Evolutionary conservation across 2,113 vertebrate species (phyloP), one percentile per base, ranked within the genome.

Genomic region (Crypturellus undulatus): DNA sequence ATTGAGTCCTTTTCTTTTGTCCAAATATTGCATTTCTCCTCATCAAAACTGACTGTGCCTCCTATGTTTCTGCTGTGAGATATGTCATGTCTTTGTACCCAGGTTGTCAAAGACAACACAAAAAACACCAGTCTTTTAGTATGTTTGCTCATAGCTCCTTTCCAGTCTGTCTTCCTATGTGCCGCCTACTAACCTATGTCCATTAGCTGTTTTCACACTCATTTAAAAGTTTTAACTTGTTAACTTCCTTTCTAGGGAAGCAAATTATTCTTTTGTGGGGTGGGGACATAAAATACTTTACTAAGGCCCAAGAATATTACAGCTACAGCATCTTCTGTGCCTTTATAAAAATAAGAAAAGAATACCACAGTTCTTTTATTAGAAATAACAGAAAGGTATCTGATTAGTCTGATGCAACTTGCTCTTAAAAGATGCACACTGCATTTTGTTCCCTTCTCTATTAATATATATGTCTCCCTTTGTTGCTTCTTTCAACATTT

Each of bases 11-110:
- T 81, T 43, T 76, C 19, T 47, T 43, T 47, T 47, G 42, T 24
- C 4, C 16, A 0, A 0, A 2, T 8, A 49, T 81, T 45, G 6
- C 14, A 56, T 87, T 79, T 87, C 12, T 42, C 52, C 69, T 21
- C 28, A 62, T 58, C n/a, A n/a, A 12, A 42, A 79, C 34, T 56
- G 70, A 49, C 26, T 67, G 21, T 62, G 34, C 59, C n/a, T 62
- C 59, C 59, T 15, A 36, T 34, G 30, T 36, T 90, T 40, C 64
- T 94, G 69, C 5, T 8, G 6, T 70, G 64, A 73, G 13, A 25
- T 42, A 40, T 6, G 30, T 30, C 51, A 51, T 34, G 15, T 58
- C 3, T 86, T 86, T 30, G 38, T 59, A 60, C 16, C 32, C 9
- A 78, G 26, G 30, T 40, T 76, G 42, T 58, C 62, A 87, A 89